Evolutionary conservation across 2,888 invertebrate species (phyloP).

Genomic region (Craniophora ligustri): DNA sequence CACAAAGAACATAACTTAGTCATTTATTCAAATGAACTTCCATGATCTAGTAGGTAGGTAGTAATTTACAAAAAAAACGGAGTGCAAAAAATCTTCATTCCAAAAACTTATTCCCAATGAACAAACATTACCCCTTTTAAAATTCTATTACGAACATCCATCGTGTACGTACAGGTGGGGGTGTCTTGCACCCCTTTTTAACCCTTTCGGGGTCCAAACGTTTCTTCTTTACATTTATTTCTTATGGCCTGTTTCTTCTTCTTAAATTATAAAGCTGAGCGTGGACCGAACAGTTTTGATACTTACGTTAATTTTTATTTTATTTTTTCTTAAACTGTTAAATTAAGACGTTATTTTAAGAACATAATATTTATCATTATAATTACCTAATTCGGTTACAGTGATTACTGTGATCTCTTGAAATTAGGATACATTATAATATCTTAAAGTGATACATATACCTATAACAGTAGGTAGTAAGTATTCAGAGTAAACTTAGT

Average conservation of each 20-base stretch:
- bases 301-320: slow-evolving; percentile 59
- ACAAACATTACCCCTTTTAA: slow-evolving; percentile 58
- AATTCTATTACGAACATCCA: slow-evolving; percentile 62
- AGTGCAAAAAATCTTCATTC: slow-evolving; percentile 6
- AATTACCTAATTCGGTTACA: too few relatives aligned
- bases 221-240: slow-evolving; percentile 89
- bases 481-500: too few relatives aligned
- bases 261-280: slow-evolving; percentile 87
- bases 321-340: background rate
- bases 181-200: slow-evolving; percentile 82
- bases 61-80: too few relatives aligned
- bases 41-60: too few relatives aligned
- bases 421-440: too few relatives aligned
- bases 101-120: slow-evolving; percentile 54
- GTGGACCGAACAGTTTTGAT: slow-evolving; percentile 70
- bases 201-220: slow-evolving; percentile 87
- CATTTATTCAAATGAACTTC: too few relatives aligned
- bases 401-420: too few relatives aligned
- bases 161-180: slow-evolving; percentile 79
- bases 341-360: too few relatives aligned
- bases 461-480: too few relatives aligned
- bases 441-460: too few relatives aligned
- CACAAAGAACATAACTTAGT: too few relatives aligned
- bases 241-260: slow-evolving; percentile 89
- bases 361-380: too few relatives aligned